Conservation (phyloP, 2,113 vertebrate genomes). For the Coregonus clupeaformis region DNA sequence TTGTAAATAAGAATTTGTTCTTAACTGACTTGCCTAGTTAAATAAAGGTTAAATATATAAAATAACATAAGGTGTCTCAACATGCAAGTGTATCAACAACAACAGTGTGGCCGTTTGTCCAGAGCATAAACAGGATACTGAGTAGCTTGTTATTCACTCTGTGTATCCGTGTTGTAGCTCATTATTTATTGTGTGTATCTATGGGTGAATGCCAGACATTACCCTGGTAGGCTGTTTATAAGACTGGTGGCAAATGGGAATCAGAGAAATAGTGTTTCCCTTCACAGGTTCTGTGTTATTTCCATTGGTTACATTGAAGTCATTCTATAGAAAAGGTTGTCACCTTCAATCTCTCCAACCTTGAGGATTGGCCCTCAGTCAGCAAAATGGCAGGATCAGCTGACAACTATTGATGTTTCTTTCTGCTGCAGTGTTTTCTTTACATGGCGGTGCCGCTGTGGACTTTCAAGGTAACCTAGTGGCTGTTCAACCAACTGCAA, state of each 20-base stretch:
- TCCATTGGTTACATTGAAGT: neutral
- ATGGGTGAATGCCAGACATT: too few relatives aligned
- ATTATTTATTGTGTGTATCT: too few relatives aligned
- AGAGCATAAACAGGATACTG: conserved; percentile 9
- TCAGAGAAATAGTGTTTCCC: conserved; percentile 37
- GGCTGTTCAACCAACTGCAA: neutral
- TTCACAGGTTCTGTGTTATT: neutral
- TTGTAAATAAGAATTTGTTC: too few relatives aligned
- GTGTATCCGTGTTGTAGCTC: too few relatives aligned
- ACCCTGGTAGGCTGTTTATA: too few relatives aligned
- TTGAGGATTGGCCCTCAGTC: neutral
- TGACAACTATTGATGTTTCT: neutral
- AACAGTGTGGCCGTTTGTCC: too few relatives aligned
- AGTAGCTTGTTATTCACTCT: neutral
- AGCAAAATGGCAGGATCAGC: neutral
- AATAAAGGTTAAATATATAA: too few relatives aligned
- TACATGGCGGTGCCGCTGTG: neutral
- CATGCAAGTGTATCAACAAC: conserved; percentile 32
- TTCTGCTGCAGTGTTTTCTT: neutral
- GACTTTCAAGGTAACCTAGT: neutral
- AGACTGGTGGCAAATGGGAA: neutral
- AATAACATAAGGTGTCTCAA: neutral
- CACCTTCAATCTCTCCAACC: too few relatives aligned
- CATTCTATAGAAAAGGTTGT: neutral
- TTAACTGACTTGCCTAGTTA: too few relatives aligned